Evolutionary conservation across 2,797 vertebrate species (phyloP).

Genomic region (Acanthopagrus latus): DNA sequence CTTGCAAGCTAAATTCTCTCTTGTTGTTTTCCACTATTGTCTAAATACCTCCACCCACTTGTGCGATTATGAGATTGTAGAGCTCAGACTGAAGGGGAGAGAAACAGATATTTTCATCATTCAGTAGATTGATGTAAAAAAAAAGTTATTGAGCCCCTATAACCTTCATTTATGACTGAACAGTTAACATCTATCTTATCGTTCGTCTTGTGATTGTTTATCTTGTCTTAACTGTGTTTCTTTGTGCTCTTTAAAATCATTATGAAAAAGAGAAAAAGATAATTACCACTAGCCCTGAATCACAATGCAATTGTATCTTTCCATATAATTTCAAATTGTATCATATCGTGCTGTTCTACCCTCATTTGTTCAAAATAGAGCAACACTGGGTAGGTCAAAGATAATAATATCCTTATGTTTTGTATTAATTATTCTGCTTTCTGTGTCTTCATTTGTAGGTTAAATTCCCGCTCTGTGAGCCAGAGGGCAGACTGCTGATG

Average conservation of each 20-base stretch:
- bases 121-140: background rate
- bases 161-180: no score
- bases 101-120: background rate
- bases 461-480: constrained; percentile 56
- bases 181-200: no score
- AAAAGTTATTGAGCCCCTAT: no score
- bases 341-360: no score
- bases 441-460: constrained; percentile 48
- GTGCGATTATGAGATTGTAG: background rate
- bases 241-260: no score
- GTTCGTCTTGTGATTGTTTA: no score
- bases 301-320: no score
- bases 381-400: background rate
- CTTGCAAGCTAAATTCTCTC: background rate
- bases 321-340: no score
- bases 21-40: background rate
- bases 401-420: background rate
- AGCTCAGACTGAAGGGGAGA: background rate
- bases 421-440: constrained; percentile 5
- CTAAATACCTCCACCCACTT: background rate
- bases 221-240: no score
- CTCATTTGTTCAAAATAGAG: background rate
- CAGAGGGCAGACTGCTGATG: constrained; percentile 69
- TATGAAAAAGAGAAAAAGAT: no score
- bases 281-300: no score